Conservation (phyloP, 2,888 invertebrate species). For the Lissocephala sabroskyi region DNA sequence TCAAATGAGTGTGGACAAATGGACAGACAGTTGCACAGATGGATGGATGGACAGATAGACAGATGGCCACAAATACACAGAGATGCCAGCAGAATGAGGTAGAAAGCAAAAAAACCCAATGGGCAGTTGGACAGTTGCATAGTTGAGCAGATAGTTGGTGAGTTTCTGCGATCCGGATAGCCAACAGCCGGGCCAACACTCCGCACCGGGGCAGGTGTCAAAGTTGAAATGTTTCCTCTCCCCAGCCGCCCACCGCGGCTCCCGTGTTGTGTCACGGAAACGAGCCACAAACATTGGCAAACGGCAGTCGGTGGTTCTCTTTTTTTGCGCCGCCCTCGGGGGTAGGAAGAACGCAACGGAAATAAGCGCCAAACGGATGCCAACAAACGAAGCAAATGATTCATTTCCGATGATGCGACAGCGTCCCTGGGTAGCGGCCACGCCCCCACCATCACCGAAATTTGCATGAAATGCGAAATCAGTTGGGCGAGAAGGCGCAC, state of each 20-base stretch:
- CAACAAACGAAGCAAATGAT: constrained; percentile 72
- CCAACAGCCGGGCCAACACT: neutral
- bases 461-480: constrained; percentile 62
- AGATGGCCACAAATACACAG: constrained; percentile 1
- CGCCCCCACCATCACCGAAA: too few relatives aligned
- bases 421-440: constrained; percentile 41
- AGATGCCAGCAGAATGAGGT: constrained; percentile 13
- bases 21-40: constrained; percentile 11
- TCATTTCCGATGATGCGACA: constrained; percentile 71
- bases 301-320: too few relatives aligned
- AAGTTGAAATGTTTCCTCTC: constrained; percentile 17
- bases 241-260: constrained; percentile 6
- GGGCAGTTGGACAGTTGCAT: too few relatives aligned
- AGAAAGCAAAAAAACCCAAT: too few relatives aligned
- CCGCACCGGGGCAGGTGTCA: constrained; percentile 32
- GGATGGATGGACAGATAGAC: constrained; percentile 17
- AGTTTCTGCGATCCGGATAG: too few relatives aligned
- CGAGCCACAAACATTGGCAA: constrained; percentile 49
- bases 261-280: constrained; percentile 56
- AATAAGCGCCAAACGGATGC: constrained; percentile 71
- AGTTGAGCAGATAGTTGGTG: too few relatives aligned
- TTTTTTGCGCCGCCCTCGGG: too few relatives aligned
- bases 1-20: constrained; percentile 67
- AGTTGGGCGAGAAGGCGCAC: constrained; percentile 26
- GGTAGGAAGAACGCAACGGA: constrained; percentile 62